Base-by-base conservation (phyloP, 2,113 vertebrate genomes). In the Catharus fuscescens region DNA sequence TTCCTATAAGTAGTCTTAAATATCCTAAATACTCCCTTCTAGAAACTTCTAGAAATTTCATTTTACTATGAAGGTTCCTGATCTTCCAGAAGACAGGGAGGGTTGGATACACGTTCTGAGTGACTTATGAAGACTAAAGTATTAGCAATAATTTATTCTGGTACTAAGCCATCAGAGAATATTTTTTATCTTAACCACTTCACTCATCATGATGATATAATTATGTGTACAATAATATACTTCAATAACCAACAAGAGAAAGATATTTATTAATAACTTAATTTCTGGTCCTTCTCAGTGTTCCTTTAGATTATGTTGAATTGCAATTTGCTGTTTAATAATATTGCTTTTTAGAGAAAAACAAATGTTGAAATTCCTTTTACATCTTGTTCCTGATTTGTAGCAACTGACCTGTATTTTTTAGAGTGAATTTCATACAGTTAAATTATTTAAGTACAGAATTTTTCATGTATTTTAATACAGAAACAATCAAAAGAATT, bases 131-230 rank as follows among this genome's bases (percentile, higher is more conserved):
- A 25, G 14, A 53, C 38, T 60, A 29, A 74, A 74, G 6, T 25
- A 66, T 45, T 24, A 60, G 4, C 32, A 45, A 18, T 38, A 2
- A 84, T 20, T 56, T 23, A 79, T 69, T 72, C 54, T 44, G 18
- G 70, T 88, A 80, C 36, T 92, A 90, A 88, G 24, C 4, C 54
- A 56, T 88, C 53, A 65, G 26, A 77, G 9, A 73, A 26, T 61
- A 90, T 47, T 60, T 34, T 90, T 94, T 47, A 70, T 95, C 92
- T 82, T 88, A 69, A 42, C 45, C 29, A 78, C 12, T 88, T 92
- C 57, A 25, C 19, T 88, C 91, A 86, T 70, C 12, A 80, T 90
- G 34, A 56, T 80, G 10, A 50, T 71, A 54, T 70, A 95, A 92
- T 86, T 90, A 70, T 2, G 66, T 38, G 5, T 57, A 60, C 40